Percentiles rank a stretch among this genome's conserved stretches.
Evolutionary conservation across 2,888 invertebrate species (phyloP).

Genomic region (Meta bourneti): DNA sequence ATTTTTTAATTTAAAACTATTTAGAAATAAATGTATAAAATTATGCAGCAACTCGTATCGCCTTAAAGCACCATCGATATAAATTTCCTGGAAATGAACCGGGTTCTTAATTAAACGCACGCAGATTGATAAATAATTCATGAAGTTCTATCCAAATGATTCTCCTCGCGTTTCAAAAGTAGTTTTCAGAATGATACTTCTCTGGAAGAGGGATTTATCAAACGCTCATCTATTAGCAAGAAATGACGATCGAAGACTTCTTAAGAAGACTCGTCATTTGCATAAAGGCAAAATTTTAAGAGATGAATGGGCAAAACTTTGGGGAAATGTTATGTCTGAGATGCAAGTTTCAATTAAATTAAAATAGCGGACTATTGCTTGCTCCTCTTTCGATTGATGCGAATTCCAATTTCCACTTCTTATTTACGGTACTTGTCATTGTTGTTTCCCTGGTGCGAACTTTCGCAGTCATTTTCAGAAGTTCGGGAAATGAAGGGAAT

Average conservation of each 20-base stretch:
- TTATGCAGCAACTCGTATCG: neutral
- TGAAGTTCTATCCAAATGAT: neutral
- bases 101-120: neutral
- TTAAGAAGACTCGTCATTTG: neutral
- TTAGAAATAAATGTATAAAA: neutral
- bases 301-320: neutral
- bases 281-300: neutral
- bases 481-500: no score
- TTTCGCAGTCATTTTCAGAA: no score
- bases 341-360: neutral
- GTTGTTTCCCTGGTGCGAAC: no score
- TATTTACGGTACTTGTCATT: no score
- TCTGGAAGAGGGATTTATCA: neutral
- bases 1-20: neutral
- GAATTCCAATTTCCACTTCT: no score
- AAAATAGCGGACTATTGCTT: no score
- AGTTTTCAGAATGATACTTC: neutral
- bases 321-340: neutral
- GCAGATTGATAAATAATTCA: neutral
- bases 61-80: neutral
- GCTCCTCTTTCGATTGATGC: no score
- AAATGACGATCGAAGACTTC: neutral
- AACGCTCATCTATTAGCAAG: constrained; percentile 1
- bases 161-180: neutral
- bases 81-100: neutral